Conservation (phyloP, 2,797 vertebrate species). For the Siniperca scherzeri region DNA sequence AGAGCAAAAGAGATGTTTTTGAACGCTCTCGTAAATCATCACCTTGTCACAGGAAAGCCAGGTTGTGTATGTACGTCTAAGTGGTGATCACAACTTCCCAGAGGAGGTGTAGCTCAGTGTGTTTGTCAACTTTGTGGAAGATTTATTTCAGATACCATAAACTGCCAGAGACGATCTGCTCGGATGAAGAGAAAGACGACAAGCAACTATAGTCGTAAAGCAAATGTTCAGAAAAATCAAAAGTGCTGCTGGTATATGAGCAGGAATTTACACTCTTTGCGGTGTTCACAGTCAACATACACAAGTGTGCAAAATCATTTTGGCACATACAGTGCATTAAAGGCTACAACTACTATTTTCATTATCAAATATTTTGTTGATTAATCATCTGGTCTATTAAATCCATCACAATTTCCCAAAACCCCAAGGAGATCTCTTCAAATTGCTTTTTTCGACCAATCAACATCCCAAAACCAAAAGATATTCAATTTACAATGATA, state of each 20-base stretch:
- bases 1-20: constrained; percentile 58
- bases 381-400: background rate
- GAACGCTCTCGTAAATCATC: constrained; percentile 67
- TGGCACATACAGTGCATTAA: background rate
- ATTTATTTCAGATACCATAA: constrained; percentile 52
- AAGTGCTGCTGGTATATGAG: constrained; percentile 12
- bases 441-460: background rate
- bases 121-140: constrained; percentile 58
- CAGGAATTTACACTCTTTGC: constrained; percentile 14
- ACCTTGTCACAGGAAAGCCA: constrained; percentile 64
- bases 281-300: background rate
- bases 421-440: no score
- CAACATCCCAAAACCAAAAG: background rate
- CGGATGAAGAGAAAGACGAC: background rate
- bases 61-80: constrained; percentile 64
- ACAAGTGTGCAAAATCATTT: background rate
- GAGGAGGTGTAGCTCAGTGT: constrained; percentile 38
- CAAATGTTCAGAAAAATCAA: background rate
- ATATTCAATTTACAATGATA: no score
- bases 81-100: constrained; percentile 63
- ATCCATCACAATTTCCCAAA: background rate
- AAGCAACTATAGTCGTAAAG: constrained; percentile 7
- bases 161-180: constrained; percentile 38
- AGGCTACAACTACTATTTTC: background rate
- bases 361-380: background rate